A percentile compares a stretch with the other conserved stretches of the same genome.
Conservation (phyloP, 2,797 vertebrate genomes). For the Hafferia zeledoni region DNA sequence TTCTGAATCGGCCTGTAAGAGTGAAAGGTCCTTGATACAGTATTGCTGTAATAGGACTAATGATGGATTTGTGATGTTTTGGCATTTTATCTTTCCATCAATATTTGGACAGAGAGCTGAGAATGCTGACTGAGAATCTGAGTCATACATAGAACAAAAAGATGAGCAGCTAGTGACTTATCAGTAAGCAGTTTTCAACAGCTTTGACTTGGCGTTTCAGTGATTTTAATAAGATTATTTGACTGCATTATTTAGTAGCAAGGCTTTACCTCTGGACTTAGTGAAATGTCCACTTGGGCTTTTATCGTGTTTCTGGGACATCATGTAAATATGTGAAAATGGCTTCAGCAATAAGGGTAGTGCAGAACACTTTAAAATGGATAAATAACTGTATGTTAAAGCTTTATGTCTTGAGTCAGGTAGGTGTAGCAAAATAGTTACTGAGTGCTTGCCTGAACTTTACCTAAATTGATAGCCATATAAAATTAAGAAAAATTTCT, state of each 20-base stretch:
- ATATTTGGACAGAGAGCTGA: neutral
- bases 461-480: neutral
- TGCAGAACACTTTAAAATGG: neutral
- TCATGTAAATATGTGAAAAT: neutral
- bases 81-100: neutral
- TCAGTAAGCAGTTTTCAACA: neutral
- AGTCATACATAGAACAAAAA: neutral
- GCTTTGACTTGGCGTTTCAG: neutral
- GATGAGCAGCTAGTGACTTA: neutral
- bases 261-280: neutral
- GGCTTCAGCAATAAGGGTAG: neutral
- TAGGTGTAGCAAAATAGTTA: neutral
- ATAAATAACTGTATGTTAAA: neutral
- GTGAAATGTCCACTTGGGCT: neutral
- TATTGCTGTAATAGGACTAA: neutral
- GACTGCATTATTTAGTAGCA: neutral
- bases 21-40: neutral
- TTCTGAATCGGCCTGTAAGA: neutral
- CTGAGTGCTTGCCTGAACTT: neutral
- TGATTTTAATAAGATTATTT: neutral
- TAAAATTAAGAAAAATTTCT: neutral
- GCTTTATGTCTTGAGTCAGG: neutral
- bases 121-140: neutral
- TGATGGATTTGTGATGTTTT: neutral
- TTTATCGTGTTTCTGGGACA: neutral